Evolutionary conservation across 35 echinoderm and acorn worm genomes (phyloP).

Genomic region (Apostichopus californicus): DNA sequence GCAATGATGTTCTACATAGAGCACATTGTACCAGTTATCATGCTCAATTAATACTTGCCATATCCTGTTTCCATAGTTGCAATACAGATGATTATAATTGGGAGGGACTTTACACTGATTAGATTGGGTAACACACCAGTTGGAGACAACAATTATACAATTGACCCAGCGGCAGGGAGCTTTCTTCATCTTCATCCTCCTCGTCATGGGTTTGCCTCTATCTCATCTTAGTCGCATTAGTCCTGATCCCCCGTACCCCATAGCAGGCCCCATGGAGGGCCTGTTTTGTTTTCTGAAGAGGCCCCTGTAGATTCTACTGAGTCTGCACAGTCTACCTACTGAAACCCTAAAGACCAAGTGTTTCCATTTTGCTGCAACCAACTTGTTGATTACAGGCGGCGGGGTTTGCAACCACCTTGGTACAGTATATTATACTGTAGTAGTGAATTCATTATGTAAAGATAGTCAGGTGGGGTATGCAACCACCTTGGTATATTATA

Average conservation of each 20-base stretch:
- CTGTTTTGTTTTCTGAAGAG: constrained; percentile 57
- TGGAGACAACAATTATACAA: constrained; percentile 55
- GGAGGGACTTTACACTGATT: background rate
- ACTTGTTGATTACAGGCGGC: constrained; percentile 25
- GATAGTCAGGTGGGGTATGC: background rate
- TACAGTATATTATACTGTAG: background rate
- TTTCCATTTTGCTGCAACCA: constrained; percentile 21
- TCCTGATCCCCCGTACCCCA: constrained; percentile 29
- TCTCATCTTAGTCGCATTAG: constrained; percentile 39
- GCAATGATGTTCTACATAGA: background rate
- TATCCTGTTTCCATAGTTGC: background rate
- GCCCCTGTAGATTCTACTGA: constrained; percentile 1
- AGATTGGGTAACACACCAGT: constrained; percentile 42
- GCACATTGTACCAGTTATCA: constrained; percentile 8
- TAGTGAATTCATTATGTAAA: background rate
- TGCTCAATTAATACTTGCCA: background rate
- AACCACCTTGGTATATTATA: background rate
- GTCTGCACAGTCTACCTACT: background rate
- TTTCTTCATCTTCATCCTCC: background rate
- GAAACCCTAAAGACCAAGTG: constrained; percentile 30
- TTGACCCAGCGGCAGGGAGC: constrained; percentile 47
- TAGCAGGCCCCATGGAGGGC: constrained; percentile 27
- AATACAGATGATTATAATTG: constrained; percentile 21
- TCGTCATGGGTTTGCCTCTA: background rate
- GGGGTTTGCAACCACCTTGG: background rate